These are phyloP conservation scores for Heloderma charlesbogerti DNA, from an alignment of 2,113 vertebrate species.

Conservation along the genomic window DNA sequence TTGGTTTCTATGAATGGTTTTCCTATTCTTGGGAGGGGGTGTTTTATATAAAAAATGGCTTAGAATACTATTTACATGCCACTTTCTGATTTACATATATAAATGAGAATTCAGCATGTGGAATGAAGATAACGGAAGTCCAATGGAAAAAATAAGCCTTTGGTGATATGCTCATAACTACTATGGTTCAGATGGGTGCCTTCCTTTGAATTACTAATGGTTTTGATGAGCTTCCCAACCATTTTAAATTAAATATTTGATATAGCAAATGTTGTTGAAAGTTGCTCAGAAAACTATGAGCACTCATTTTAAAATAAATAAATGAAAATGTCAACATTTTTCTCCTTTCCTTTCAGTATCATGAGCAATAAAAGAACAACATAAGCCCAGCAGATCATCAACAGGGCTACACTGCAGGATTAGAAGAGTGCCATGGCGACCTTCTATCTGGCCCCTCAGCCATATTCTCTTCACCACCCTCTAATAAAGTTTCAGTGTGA, in stretches of 20 bases:
- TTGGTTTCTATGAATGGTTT: conserved; percentile 5
- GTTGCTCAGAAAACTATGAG: neutral
- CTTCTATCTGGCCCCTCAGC: neutral
- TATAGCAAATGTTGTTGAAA: conserved; percentile 20
- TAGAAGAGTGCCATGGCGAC: neutral
- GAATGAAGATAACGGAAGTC: neutral
- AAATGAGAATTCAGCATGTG: conserved; percentile 26
- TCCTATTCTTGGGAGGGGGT: neutral
- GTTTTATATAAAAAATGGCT: neutral
- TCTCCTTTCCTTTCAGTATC: neutral
- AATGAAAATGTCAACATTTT: neutral
- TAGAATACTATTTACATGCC: neutral
- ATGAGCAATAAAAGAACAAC: neutral
- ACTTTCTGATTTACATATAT: neutral
- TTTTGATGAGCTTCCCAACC: conserved; percentile 1
- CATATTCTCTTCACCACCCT: neutral
- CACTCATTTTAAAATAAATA: neutral
- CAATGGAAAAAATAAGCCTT: neutral
- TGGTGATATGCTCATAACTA: neutral
- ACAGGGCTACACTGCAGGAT: neutral
- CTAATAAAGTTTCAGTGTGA: neutral
- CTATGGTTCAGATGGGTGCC: neutral
- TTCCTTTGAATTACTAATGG: conserved; percentile 31
- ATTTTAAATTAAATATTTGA: conserved; percentile 25
- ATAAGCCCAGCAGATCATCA: neutral